Conservation (phyloP, 30 jellyfish, hydroid and myxozoan genomes). For the Aurelia sp. region DNA sequence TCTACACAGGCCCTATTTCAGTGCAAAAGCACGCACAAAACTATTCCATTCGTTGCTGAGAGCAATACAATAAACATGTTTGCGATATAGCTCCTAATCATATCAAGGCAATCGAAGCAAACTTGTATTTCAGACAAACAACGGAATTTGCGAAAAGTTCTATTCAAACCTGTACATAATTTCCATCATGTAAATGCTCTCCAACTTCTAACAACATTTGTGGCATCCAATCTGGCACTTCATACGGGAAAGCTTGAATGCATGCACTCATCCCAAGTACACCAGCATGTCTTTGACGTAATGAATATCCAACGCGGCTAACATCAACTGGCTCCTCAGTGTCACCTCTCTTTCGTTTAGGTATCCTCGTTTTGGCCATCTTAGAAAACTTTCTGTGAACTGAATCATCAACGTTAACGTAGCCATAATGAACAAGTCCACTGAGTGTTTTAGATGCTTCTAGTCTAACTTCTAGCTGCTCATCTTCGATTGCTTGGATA, state of each 20-base stretch:
- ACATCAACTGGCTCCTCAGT: constrained; percentile 22
- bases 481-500: constrained; percentile 76
- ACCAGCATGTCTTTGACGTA: constrained; percentile 93
- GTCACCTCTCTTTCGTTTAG: constrained; percentile 68
- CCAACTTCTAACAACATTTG: constrained; percentile 92
- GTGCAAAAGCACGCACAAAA: too few relatives aligned
- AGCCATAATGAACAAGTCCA: constrained; percentile 96
- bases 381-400: constrained; percentile 62
- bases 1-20: too few relatives aligned
- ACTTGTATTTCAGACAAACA: too few relatives aligned
- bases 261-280: constrained; percentile 93
- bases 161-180: constrained; percentile 76
- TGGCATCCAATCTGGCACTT: constrained; percentile 98
- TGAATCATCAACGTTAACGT: constrained; percentile 72
- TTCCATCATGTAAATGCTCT: constrained; percentile 88
- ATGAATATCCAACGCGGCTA: constrained; percentile 42
- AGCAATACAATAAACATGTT: too few relatives aligned
- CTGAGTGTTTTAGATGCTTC: constrained; percentile 90
- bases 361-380: constrained; percentile 90
- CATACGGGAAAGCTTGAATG: constrained; percentile 95
- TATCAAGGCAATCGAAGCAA: too few relatives aligned
- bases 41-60: too few relatives aligned
- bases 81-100: too few relatives aligned
- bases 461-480: constrained; percentile 93
- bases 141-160: too few relatives aligned